A percentile compares a stretch with the other conserved stretches of the same genome.
Conservation (phyloP, 2,888 invertebrate species). For the Nycteola revayana region DNA sequence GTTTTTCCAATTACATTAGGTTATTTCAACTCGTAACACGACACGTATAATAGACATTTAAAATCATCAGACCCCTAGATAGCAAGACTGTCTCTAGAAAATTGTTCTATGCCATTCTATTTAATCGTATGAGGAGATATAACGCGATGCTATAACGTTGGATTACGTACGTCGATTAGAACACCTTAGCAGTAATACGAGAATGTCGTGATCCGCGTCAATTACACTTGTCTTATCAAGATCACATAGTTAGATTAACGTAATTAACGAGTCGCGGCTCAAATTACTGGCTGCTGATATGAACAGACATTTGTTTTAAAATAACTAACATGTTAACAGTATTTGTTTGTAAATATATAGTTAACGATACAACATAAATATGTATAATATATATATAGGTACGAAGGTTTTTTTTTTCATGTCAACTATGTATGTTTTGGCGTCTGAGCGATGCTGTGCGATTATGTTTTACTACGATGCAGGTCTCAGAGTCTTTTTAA, state of each 20-base stretch:
- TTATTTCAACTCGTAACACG: too few relatives aligned
- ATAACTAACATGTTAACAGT: slow-evolving; percentile 38
- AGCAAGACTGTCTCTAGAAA: not conserved
- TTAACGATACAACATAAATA: too few relatives aligned
- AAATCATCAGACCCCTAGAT: too few relatives aligned
- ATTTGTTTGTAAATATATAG: too few relatives aligned
- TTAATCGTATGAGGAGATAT: slow-evolving; percentile 25
- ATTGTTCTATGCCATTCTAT: slow-evolving; percentile 19
- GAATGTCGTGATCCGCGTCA: slow-evolving; percentile 47
- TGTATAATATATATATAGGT: too few relatives aligned
- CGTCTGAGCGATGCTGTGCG: too few relatives aligned
- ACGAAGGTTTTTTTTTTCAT: too few relatives aligned
- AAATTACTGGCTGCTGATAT: slow-evolving; percentile 51
- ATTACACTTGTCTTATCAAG: slow-evolving; percentile 49
- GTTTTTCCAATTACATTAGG: too few relatives aligned
- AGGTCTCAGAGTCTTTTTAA: too few relatives aligned
- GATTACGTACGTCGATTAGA: slow-evolving; percentile 30
- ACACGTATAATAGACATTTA: too few relatives aligned
- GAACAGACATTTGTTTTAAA: slow-evolving; percentile 46
- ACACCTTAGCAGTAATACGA: slow-evolving; percentile 34
- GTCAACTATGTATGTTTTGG: too few relatives aligned
- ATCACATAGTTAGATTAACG: slow-evolving; percentile 58
- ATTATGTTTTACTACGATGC: too few relatives aligned
- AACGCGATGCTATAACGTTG: slow-evolving; percentile 19
- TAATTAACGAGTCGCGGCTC: slow-evolving; percentile 56